These are phyloP conservation scores for Lasioglossum lativentre DNA, from an alignment of 2,888 invertebrate genomes.

Conservation along the genomic window DNA sequence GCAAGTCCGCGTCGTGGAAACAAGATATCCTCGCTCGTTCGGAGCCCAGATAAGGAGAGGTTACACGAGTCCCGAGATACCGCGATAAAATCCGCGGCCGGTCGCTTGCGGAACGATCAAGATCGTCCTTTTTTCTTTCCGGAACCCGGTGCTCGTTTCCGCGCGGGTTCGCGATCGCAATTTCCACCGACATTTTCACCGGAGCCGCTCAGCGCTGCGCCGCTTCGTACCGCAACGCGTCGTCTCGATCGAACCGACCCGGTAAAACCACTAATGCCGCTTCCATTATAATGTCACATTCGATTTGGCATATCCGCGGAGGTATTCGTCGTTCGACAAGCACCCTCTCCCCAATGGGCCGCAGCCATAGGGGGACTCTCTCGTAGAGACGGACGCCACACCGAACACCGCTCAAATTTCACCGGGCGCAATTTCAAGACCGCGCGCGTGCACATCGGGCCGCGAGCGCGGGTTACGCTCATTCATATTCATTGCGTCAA, in stretches of 20 bases:
- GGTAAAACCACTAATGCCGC: constrained; percentile 80
- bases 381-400: constrained; percentile 28
- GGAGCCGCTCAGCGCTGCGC: constrained; percentile 44
- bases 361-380: constrained; percentile 35
- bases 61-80: constrained; percentile 8
- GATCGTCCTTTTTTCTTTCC: not conserved
- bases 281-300: constrained; percentile 82
- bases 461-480: constrained; percentile 55
- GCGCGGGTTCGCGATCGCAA: constrained; percentile 24
- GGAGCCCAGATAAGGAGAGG: constrained; percentile 15
- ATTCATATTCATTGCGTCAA: constrained; percentile 77
- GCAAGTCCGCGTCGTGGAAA: not conserved
- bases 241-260: constrained; percentile 57
- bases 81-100: constrained; percentile 4
- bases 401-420: constrained; percentile 69
- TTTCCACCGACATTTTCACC: constrained; percentile 69
- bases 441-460: constrained; percentile 30
- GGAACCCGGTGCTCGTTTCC: not conserved
- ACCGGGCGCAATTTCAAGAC: constrained; percentile 67
- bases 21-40: constrained; percentile 17
- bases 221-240: constrained; percentile 39
- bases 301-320: constrained; percentile 77
- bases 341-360: constrained; percentile 44
- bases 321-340: constrained; percentile 58
- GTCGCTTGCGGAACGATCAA: constrained; percentile 8